Percentiles rank a stretch among this genome's conserved stretches.
phyloP scores from a whole-genome alignment of 2,888 invertebrate species.

The Linhomoeus sp. region DNA sequence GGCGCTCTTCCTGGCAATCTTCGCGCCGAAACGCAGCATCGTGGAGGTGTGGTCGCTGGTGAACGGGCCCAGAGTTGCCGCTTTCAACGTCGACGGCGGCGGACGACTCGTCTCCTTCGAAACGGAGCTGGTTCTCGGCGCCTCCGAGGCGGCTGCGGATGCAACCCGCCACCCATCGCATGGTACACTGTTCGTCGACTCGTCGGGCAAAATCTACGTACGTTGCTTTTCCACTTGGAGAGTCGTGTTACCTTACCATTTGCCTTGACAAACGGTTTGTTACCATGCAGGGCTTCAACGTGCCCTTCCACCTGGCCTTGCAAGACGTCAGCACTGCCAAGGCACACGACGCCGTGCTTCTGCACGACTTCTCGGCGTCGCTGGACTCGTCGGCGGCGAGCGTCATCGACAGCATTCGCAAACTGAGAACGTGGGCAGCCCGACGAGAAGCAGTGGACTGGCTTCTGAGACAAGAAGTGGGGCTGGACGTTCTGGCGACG shows the following conservation, averaged over 20 bases:
- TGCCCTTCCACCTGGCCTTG: slow-evolving; percentile 1
- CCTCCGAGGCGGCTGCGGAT: too few species aligned
- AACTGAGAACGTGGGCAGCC: background rate
- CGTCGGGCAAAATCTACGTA: too few species aligned
- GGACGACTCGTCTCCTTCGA: slow-evolving; percentile 29
- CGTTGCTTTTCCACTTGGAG: too few species aligned
- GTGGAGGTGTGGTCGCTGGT: slow-evolving; percentile 64
- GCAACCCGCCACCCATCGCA: too few species aligned
- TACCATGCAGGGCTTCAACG: background rate
- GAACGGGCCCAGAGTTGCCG: slow-evolving; percentile 65
- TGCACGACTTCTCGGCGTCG: background rate
- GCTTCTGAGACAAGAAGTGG: too few species aligned
- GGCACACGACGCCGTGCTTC: background rate
- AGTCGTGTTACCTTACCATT: too few species aligned
- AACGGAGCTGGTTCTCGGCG: too few species aligned
- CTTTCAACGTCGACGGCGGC: slow-evolving; percentile 65
- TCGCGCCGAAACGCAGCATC: slow-evolving; percentile 71
- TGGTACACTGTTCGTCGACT: too few species aligned
- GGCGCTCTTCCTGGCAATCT: slow-evolving; percentile 62
- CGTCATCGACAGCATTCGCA: too few species aligned
- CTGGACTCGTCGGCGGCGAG: background rate
- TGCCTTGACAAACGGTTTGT: too few species aligned
- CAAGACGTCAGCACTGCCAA: slow-evolving; percentile 1
- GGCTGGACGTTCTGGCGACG: too few species aligned
- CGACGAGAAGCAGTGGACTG: background rate